Evolutionary conservation across 2,113 vertebrate genomes (phyloP), one percentile per base, ranked within the genome.

Genomic region (Colossoma macropomum): DNA sequence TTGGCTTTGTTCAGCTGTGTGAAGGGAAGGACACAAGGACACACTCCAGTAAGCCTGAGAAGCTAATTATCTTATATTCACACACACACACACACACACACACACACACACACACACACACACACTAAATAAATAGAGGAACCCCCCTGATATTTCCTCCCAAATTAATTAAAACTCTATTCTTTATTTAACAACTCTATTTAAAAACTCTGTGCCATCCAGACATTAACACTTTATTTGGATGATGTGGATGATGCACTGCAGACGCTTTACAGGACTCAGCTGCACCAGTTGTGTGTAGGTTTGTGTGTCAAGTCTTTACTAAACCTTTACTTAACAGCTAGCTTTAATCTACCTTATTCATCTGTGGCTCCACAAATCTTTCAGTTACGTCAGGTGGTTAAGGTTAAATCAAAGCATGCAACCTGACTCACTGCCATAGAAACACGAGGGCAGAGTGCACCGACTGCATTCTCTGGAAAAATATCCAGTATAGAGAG

Each of bases 21-120:
- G 34, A 77, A 12, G n/a, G 19, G 17, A 77, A 65, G 27, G 65
- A 72, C 70, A 28, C 71, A 21, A 63, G 59, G 59, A 62, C 34
- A 38, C 8, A 21, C 30, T 68, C 41, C 7, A n/a, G 10, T 66
- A 21, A 56, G 30, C 19, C 21, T 52, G 45, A 69, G 12, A 41
- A 78, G 63, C 45, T 69, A 32, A 78, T 78, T 30, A 78, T 41
- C 66, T 21, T 25, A 1, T 28, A 4, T 27, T 25, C 62, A 5
- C 4, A 23, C 21, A 2, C 54, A 25, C 21, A 0, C 73, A 1
- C 73, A 34, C 73, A 34, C 73, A 32, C 27, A 28, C 27, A n/a
- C 54, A n/a, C 54, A 15, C 4, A 23, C 27, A 8, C 60, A 32
- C 25, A 0, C 75, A 4, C 41, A 28, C 75, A 77, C n/a, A 10